These are phyloP conservation scores for Alethe diademata DNA, from an alignment of 2,113 vertebrate species.

Conservation along the genomic window DNA sequence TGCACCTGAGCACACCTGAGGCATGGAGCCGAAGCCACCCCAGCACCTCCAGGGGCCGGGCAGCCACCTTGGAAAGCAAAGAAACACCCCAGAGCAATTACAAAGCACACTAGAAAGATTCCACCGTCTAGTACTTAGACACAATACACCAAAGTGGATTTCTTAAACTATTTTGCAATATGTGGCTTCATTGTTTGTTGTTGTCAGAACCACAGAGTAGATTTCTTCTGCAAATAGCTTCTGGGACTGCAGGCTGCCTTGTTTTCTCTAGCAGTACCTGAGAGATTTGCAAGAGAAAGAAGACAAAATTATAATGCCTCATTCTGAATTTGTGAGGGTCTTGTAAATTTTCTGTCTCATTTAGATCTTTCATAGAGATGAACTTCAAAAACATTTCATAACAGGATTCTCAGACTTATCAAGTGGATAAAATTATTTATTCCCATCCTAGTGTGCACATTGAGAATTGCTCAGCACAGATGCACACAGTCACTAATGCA, in stretches of 20 bases:
- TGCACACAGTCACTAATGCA: rapidly evolving
- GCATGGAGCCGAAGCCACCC: rapidly evolving
- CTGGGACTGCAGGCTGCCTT: not conserved
- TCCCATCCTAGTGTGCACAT: not conserved
- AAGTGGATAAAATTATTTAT: not conserved
- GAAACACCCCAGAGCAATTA: rapidly evolving
- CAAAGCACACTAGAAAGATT: not conserved
- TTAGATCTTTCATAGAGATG: not conserved
- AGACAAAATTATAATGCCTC: not conserved
- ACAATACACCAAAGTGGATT: not conserved
- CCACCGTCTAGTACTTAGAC: not conserved
- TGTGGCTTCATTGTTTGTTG: not conserved
- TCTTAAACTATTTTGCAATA: not conserved
- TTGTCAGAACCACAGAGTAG: not conserved
- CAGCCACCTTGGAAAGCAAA: not conserved
- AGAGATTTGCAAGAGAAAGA: not conserved
- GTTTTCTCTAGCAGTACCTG: not conserved
- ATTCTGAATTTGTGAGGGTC: not conserved
- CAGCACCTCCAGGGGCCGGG: too few relatives aligned
- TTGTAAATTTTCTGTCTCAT: not conserved
- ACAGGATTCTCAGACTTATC: not conserved
- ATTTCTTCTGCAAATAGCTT: not conserved
- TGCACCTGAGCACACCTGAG: not conserved
- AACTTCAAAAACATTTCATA: not conserved
- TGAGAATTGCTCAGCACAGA: not conserved